Conservation (phyloP, 1,140 invertebrate genomes). For the Hypsibius dujardini region DNA sequence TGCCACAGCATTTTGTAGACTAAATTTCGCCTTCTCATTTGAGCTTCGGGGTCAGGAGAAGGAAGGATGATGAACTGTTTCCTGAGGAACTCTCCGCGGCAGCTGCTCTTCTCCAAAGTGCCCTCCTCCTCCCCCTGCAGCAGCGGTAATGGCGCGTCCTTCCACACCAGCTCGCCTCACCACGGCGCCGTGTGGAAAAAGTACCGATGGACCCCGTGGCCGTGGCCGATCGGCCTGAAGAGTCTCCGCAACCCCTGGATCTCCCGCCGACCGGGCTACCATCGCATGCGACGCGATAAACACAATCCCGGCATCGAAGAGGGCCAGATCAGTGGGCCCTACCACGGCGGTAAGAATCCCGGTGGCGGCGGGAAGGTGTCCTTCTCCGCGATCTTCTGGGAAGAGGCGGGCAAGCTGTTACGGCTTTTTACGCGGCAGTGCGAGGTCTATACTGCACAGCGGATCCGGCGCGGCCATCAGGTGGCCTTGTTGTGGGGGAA, state of each 20-base stretch:
- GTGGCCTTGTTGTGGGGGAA: neutral
- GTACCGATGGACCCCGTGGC: neutral
- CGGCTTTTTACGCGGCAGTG: constrained; percentile 4
- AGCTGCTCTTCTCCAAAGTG: neutral
- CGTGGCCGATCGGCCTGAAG: neutral
- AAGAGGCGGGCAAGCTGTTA: neutral
- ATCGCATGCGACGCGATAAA: neutral
- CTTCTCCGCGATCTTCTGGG: neutral
- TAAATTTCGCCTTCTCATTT: too few species aligned
- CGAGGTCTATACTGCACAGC: neutral
- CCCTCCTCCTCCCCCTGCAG: neutral
- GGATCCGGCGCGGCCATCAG: neutral
- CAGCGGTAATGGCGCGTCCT: neutral
- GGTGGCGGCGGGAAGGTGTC: too few species aligned
- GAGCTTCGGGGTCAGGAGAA: too few species aligned
- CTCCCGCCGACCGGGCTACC: neutral
- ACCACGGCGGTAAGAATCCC: too few species aligned
- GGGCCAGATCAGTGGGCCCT: neutral
- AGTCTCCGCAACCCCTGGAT: neutral
- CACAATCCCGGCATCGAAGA: neutral
- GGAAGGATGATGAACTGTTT: neutral
- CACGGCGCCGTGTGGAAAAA: neutral
- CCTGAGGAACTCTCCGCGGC: neutral
- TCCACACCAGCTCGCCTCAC: neutral
- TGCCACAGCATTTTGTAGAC: too few species aligned